Base-by-base conservation (phyloP, 2,113 vertebrate genomes). In the Ranitomeya variabilis region DNA sequence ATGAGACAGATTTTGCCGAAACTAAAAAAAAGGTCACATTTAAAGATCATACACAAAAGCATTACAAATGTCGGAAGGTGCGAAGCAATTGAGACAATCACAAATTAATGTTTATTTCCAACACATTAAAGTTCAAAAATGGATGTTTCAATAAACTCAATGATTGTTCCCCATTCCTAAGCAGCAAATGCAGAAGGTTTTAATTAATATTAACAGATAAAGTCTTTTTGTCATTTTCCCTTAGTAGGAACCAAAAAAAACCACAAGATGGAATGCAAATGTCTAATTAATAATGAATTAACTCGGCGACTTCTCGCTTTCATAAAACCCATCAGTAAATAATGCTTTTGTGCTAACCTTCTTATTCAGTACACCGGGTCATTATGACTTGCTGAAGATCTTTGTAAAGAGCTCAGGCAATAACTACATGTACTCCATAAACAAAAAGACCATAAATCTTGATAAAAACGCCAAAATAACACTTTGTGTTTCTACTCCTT, bases 11-110 rank as follows among this genome's bases (percentile, higher is more conserved):
- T 64, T 83, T 84, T 16, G 64, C 87, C 52, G 60, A 66, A 54
- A 55, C 69, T 6, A 66, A 83, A 67, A 77, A 77, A 84, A 89
- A 89, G 59, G 87, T 84, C 73, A 84, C 57, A 78, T 78, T 84
- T 83, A 84, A 88, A 83, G 69, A 83, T 31, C 59, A 78, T 23
- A 73, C 59, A 59, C n/a, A 84, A 26, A 71, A 89, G 60, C 15
- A 62, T 69, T 66, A 84, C 12, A n/a, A 51, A 52, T 83, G 67
- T 71, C 59, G 76, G 45, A 67, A 74, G 19, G 62, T n/a, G n/a
- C 21, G 12, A 37, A 16, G 23, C 18, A 55, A 83, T 54, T 62
- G 14, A 76, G 37, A 62, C 0, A 7, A n/a, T 7, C 54, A 74
- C 37, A 88, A 64, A 88, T 54, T 64, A 31, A 83, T 26, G n/a